Evolutionary conservation across 2,797 vertebrate genomes (phyloP).

Genomic region (Lepus townsendii): DNA sequence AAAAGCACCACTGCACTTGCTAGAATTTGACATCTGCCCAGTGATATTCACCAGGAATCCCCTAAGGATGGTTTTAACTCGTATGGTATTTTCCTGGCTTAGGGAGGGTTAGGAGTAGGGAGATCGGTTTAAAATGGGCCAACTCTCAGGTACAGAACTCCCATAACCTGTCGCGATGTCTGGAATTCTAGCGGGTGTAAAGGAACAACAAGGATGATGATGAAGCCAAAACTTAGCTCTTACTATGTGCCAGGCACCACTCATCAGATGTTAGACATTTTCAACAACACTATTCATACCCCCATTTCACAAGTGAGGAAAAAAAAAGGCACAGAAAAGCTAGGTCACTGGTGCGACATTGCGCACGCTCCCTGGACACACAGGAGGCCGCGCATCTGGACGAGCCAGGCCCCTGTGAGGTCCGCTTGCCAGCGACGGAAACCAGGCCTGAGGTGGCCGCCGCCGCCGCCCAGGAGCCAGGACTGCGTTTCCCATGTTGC

Average conservation of each 20-base stretch:
- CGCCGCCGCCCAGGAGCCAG: neutral
- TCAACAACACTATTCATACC: neutral
- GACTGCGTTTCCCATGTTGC: neutral
- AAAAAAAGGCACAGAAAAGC: slow-evolving; percentile 46
- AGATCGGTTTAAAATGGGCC: neutral
- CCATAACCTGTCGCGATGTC: neutral
- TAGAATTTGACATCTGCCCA: slow-evolving; percentile 21
- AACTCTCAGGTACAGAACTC: neutral
- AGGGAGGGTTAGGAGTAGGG: neutral
- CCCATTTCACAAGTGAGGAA: slow-evolving; percentile 32
- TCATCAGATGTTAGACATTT: neutral
- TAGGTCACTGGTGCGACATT: neutral
- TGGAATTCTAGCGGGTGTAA: slow-evolving; percentile 15
- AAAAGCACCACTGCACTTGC: neutral
- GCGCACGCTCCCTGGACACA: neutral
- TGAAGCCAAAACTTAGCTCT: slow-evolving; percentile 4
- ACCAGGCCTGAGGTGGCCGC: neutral
- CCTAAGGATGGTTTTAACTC: neutral
- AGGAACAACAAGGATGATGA: neutral
- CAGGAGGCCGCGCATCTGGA: neutral
- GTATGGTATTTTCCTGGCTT: slow-evolving; percentile 40
- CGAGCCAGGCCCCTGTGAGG: neutral
- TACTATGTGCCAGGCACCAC: neutral
- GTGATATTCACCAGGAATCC: neutral
- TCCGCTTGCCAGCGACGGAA: neutral